Percentiles rank a stretch among this genome's conserved stretches.
Conservation (phyloP, 2,888 invertebrate species). For the Drosophila fungiperda region DNA sequence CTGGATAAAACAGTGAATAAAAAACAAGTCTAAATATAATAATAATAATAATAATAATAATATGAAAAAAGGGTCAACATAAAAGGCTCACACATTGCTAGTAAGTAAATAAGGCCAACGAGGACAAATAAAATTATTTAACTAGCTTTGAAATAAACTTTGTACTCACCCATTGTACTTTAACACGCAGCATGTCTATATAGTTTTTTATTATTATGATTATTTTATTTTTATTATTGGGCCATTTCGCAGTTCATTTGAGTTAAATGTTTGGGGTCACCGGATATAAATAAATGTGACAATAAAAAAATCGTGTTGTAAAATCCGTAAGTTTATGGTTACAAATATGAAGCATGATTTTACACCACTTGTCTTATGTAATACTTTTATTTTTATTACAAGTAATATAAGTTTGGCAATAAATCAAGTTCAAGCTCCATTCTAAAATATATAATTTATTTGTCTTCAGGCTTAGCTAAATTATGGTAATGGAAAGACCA, state of each 20-base stretch:
- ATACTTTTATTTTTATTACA: constrained; percentile 63
- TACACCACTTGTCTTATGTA: constrained; percentile 1
- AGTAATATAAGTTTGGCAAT: constrained; percentile 68
- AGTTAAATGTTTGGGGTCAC: constrained; percentile 69
- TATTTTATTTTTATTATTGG: constrained; percentile 45
- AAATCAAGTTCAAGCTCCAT: constrained; percentile 46
- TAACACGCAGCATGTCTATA: constrained; percentile 80
- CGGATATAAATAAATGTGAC: constrained; percentile 60
- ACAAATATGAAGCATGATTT: constrained; percentile 28
- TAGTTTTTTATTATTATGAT: constrained; percentile 43
- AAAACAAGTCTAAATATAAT: constrained; percentile 55
- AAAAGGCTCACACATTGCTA: constrained; percentile 12
- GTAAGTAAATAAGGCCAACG: constrained; percentile 37
- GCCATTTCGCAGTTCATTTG: constrained; percentile 70
- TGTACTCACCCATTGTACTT: constrained; percentile 83
- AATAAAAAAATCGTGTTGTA: constrained; percentile 46
- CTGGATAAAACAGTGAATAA: constrained; percentile 26
- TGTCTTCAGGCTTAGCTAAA: not conserved
- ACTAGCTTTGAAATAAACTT: constrained; percentile 6
- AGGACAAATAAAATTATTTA: constrained; percentile 53
- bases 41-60: constrained; percentile 27
- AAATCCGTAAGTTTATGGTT: constrained; percentile 29
- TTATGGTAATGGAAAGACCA: not conserved
- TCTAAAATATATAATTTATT: not conserved
- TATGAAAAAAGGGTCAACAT: constrained; percentile 16